Base-by-base conservation (phyloP, 1,140 invertebrate genomes). In the Panulirus ornatus region DNA sequence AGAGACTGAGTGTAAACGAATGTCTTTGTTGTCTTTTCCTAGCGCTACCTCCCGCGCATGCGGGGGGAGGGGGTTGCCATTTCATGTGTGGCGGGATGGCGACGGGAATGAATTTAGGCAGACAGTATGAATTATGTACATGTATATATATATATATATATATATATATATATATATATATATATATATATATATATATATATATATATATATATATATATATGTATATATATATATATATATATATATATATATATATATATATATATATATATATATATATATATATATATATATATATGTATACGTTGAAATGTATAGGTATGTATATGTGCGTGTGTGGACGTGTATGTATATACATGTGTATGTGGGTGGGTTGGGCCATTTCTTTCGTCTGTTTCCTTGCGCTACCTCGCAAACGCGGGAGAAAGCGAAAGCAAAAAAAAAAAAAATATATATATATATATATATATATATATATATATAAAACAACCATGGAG, bases 221-320 rank as follows among this genome's bases (percentile, higher is more conserved):
- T 79, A 22, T 79, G 9, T 79, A 47, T 79, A 47, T 51, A 47
- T 79, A 47, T 47, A 22, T 79, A 47, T 79, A 11, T 47, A 47
- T 79, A 47, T 79, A 78, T 3, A 76, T 76, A 76, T 76, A 76
- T 38, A 38, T 42, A 76, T 42, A 76, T 38, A 76, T 38, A 76
- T 38, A 76, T 78, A 78, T 78, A 78, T 78, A 78, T 78, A 78
- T 40, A 78, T 78, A 78, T 78, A 78, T 78, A 78, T 78, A 78
- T 44, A 78, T 78, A 44, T 78, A 78, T 78, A 76, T 76, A 76
- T 38, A 76, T 76, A 38, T 44, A 38, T 78, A 38, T 44, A 38
- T 78, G 6, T 44, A 38, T 78, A 42, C 27, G 6, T 78, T 1
- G 14, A 78, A 34, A 38, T 44, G 6, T 78, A 70, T 34, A 70